Conservation (phyloP, 2,113 vertebrate genomes). For the Chunga burmeisteri region DNA sequence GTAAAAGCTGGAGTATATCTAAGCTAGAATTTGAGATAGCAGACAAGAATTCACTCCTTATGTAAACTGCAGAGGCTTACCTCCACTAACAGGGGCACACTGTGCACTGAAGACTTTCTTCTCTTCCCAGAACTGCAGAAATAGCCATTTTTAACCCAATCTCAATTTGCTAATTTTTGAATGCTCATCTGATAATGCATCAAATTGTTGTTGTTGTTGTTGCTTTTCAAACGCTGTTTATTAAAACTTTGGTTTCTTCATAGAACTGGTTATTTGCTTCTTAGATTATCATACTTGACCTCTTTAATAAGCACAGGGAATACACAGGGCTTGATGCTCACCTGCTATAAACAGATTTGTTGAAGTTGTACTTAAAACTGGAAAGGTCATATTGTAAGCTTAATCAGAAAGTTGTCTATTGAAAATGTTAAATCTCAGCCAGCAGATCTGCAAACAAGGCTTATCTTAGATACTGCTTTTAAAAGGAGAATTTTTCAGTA, state of each 20-base stretch:
- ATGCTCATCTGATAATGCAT: neutral
- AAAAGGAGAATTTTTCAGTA: neutral
- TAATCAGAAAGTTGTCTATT: neutral
- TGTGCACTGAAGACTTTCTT: neutral
- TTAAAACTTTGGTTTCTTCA: neutral
- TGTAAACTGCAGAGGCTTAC: neutral
- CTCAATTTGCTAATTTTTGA: neutral
- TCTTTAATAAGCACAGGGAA: neutral
- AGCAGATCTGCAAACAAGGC: neutral
- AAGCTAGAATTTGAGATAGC: neutral
- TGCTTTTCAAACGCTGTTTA: neutral
- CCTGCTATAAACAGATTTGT: neutral
- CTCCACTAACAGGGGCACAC: neutral
- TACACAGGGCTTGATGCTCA: neutral
- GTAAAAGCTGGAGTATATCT: neutral
- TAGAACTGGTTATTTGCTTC: neutral
- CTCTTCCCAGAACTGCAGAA: neutral
- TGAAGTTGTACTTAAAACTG: neutral
- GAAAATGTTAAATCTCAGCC: neutral
- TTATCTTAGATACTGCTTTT: neutral
- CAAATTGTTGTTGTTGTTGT: neutral
- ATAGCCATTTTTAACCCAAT: neutral
- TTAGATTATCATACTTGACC: neutral
- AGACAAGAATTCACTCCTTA: neutral
- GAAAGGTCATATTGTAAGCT: neutral